A percentile compares a stretch with the other conserved stretches of the same genome.
Conservation (phyloP, 2,888 invertebrate genomes). For the Drosophila dives region DNA sequence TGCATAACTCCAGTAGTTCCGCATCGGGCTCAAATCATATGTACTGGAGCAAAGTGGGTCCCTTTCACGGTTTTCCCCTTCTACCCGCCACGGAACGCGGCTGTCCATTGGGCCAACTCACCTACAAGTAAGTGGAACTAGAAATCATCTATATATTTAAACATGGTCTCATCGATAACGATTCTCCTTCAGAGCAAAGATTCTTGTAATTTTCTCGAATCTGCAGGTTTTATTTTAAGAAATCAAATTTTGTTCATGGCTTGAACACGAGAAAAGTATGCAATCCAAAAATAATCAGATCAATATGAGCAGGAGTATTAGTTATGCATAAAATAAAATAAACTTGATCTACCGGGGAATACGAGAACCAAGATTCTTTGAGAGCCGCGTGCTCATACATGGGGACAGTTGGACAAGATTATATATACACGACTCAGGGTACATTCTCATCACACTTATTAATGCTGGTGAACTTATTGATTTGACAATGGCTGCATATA, state of each 20-base stretch:
- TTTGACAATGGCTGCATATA: background rate
- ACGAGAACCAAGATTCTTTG: background rate
- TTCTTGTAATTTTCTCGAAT: too few species aligned
- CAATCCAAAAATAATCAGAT: too few species aligned
- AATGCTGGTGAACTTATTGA: background rate
- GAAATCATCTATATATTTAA: background rate
- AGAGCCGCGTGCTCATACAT: background rate
- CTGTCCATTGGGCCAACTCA: conserved; percentile 94
- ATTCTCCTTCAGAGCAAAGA: background rate
- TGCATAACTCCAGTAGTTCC: conserved; percentile 81
- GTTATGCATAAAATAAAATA: too few species aligned
- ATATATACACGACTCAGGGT: background rate
- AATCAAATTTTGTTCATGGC: too few species aligned
- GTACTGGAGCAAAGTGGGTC: conserved; percentile 91
- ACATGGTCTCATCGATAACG: too few species aligned
- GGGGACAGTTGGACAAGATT: background rate
- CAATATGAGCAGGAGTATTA: too few species aligned
- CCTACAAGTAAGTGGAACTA: conserved; percentile 85
- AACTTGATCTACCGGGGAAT: background rate
- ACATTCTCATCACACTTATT: background rate
- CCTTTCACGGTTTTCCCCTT: conserved; percentile 94
- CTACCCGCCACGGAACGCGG: conserved; percentile 88
- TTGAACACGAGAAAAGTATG: too few species aligned
- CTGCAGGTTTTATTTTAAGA: too few species aligned
- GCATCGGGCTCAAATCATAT: conserved; percentile 86